phyloP scores from a whole-genome alignment of 2,113 vertebrate genomes.

The Cranoglanis bouderius region DNA sequence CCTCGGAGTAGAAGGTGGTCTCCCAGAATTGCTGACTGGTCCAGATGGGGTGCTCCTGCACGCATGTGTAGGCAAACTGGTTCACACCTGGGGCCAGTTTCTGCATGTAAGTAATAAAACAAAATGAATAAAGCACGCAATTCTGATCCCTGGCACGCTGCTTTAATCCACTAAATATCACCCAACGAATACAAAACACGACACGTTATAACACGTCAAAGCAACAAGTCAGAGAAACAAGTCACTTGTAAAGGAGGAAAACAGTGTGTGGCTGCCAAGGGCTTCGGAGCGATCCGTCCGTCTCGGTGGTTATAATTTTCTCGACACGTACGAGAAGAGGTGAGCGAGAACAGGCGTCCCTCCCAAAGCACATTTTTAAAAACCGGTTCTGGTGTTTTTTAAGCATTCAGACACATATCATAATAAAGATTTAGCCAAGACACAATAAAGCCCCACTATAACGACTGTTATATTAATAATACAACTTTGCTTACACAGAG shows the following conservation, averaged over 20 bases:
- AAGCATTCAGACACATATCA: constrained; percentile 50
- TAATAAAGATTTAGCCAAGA: constrained; percentile 36
- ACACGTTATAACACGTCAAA: constrained; percentile 27
- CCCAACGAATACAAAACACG: background rate
- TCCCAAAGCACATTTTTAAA: constrained; percentile 43
- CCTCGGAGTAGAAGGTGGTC: constrained; percentile 93
- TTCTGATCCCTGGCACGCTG: background rate
- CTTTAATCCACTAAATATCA: background rate
- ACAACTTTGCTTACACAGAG: background rate
- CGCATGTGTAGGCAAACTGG: constrained; percentile 96
- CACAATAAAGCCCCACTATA: background rate
- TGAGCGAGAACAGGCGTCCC: background rate
- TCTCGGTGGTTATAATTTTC: constrained; percentile 49
- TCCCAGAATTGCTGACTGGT: constrained; percentile 98
- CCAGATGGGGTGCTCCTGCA: constrained; percentile 97
- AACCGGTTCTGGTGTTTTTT: constrained; percentile 52
- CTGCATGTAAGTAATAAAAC: constrained; percentile 66
- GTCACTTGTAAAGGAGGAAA: constrained; percentile 45
- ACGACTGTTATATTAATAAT: background rate
- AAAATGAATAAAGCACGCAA: background rate
- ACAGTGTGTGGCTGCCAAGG: constrained; percentile 26
- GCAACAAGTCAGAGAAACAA: constrained; percentile 20
- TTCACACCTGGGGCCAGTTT: constrained; percentile 91
- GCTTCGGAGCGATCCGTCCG: constrained; percentile 54
- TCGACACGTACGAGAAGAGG: constrained; percentile 53